Evolutionary conservation across 2,888 invertebrate genomes (phyloP), one percentile per base, ranked within the genome.

Genomic region (Hermaeophaga mercurialis): DNA sequence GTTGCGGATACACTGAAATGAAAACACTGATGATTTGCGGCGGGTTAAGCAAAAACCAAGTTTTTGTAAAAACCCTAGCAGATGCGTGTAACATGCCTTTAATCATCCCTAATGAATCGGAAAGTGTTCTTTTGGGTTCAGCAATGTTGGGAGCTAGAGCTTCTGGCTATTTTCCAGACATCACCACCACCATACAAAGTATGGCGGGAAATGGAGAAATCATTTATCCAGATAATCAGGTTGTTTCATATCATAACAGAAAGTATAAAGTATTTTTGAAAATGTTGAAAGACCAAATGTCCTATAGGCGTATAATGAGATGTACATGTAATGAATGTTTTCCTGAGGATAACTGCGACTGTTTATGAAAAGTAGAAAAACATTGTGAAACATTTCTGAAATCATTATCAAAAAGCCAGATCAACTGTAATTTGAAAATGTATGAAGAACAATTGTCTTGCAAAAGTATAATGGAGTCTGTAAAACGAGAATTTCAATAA

Each of bases 61-160:
- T 96, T 1, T 96, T 93, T 73, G 84, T 93, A 2, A 89, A 93
- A 79, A 89, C 86, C 49, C 93, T 94, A 79, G 91, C 96, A 0
- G 94, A 96, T 76, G 87, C 90, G 7, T 85, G 91, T 26, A 86
- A 87, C 68, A 75, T 94, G 39, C 91, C 94, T 0, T 86, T 94
- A 5, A 77, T 95, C 7, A 84, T 88, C 63, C 95, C 96, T 0
- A 75, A 84, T 31, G 90, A 91, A 74, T 80, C 84, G 49, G 94
- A 96, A 75, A 91, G 93, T 7, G 95, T 96, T 19, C 78, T 96
- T 34, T 80, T 96, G n/a, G 96, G 96, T 0, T 83, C 94, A 3
- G 94, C 95, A 6, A 91, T 96, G 69, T 79, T 95, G 46, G 96
- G 90, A 6, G 91, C 94, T 1, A 87, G 87, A 70, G 94, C 94